A percentile compares a stretch with the other conserved stretches of the same genome.
phyloP scores from a whole-genome alignment of 2,797 vertebrate genomes.

The Notolepis coatsorum region DNA sequence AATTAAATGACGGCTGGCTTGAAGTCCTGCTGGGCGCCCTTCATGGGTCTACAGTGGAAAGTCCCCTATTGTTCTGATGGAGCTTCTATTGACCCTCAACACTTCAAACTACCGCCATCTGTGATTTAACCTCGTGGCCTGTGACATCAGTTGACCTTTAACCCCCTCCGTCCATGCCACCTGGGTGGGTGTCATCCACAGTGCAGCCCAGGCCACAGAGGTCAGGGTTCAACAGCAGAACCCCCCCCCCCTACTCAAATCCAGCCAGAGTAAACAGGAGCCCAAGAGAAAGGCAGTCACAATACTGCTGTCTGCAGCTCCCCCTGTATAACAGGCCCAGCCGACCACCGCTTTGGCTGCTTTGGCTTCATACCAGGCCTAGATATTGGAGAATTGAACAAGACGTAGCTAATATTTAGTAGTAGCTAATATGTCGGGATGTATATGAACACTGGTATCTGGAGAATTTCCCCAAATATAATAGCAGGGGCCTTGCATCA shows the following conservation, averaged over 20 bases:
- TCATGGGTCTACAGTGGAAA: not conserved
- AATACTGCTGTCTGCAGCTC: too few relatives aligned
- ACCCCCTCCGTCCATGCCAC: not conserved
- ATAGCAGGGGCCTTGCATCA: too few relatives aligned
- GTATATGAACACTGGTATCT: too few relatives aligned
- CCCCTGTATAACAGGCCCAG: too few relatives aligned
- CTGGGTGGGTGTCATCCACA: constrained; percentile 22
- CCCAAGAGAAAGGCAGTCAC: not conserved
- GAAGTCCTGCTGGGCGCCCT: constrained; percentile 1
- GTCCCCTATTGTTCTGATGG: not conserved
- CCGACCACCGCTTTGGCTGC: too few relatives aligned
- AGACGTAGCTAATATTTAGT: too few relatives aligned
- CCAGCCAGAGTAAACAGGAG: not conserved
- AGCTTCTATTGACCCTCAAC: constrained; percentile 24
- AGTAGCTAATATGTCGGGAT: too few relatives aligned
- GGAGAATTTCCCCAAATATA: too few relatives aligned
- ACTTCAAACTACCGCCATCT: constrained; percentile 44
- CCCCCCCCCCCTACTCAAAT: not conserved
- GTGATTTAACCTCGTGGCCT: constrained; percentile 49
- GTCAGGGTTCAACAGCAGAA: not conserved
- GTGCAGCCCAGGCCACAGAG: not conserved
- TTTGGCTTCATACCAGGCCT: too few relatives aligned
- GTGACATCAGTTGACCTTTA: constrained; percentile 39
- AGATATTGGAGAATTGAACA: too few relatives aligned
- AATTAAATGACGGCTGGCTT: not conserved